Base-by-base conservation (phyloP, 2,797 vertebrate species). In the Naso thynnoides region DNA sequence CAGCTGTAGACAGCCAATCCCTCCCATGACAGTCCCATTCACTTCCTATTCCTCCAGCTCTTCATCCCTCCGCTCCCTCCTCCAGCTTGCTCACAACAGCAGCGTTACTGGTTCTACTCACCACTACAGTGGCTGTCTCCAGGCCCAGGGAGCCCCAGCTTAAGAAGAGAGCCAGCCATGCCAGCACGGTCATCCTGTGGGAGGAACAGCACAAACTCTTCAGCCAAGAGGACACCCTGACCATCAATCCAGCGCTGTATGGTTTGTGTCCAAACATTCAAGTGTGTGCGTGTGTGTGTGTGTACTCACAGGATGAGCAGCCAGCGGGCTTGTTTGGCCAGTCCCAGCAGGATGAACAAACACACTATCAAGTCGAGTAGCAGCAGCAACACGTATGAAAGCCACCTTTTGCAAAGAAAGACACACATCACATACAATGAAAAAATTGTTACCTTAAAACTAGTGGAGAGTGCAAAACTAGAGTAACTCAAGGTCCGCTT, bases 131-230 rank as follows among this genome's bases (percentile, higher is more conserved):
- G 62, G 96, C 96, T 0, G 96, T 96, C 90, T 98, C 96, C 84
- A 98, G 85, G 29, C 97, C 96, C 93, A 97, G 92, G 65, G 97
- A 96, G 72, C 96, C 96, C 96, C 96, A 98, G 91, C 97, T 97
- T 23, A 98, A 94, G 87, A 97, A 94, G 26, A 98, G 94, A 71
- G 96, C 94, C 85, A 97, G 87, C 91, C 97, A 96, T 48, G 96
- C 95, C 93, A 96, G 90, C 41, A 96, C 94, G 0, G 95, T 96
- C 96, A 97, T 97, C 91, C 97, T 98, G 90, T 47, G 77, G 47
- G 64, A 56, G 53, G 33, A 70, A 79, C 33, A 81, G 26, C 49
- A 84, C 70, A 88, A 13, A 69, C 49, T 52, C 66, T 69, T 91
- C 36, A 88, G 68, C 69, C 66, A 54, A 81, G 47, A 62, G 59